These are phyloP conservation scores for Phymatocera aterrima DNA, from an alignment of 2,888 invertebrate species.

Conservation along the genomic window DNA sequence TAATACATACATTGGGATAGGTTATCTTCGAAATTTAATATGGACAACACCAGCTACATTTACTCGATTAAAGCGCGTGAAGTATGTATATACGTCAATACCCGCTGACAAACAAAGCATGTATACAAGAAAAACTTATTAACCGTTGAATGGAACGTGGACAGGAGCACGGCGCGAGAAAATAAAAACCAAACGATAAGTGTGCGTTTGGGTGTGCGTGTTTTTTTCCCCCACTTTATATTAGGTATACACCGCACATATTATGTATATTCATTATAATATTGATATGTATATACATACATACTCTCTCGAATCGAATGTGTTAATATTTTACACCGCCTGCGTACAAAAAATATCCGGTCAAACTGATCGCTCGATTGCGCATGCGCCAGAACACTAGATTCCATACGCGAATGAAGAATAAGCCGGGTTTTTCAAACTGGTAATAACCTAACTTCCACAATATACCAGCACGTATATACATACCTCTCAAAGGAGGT, in stretches of 20 bases:
- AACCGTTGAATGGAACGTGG: no score
- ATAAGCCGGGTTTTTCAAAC: not conserved
- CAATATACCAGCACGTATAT: no score
- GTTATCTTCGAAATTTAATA: not conserved
- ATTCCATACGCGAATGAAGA: not conserved
- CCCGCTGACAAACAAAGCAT: no score
- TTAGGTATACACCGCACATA: not conserved
- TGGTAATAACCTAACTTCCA: not conserved
- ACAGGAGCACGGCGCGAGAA: no score
- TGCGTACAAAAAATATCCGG: not conserved
- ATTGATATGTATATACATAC: no score
- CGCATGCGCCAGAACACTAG: not conserved
- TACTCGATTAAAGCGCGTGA: not conserved
- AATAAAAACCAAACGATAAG: not conserved
- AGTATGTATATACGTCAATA: no score
- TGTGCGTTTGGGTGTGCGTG: not conserved
- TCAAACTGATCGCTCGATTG: not conserved
- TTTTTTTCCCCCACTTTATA: no score
- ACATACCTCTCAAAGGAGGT: no score
- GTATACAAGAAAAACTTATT: no score
- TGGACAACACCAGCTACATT: not conserved
- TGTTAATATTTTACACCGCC: no score
- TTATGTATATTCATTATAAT: no score
- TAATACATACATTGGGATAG: not conserved
- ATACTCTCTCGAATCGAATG: no score